phyloP scores from a whole-genome alignment of 2,797 vertebrate species.

The Philypnodon macrostomus region DNA sequence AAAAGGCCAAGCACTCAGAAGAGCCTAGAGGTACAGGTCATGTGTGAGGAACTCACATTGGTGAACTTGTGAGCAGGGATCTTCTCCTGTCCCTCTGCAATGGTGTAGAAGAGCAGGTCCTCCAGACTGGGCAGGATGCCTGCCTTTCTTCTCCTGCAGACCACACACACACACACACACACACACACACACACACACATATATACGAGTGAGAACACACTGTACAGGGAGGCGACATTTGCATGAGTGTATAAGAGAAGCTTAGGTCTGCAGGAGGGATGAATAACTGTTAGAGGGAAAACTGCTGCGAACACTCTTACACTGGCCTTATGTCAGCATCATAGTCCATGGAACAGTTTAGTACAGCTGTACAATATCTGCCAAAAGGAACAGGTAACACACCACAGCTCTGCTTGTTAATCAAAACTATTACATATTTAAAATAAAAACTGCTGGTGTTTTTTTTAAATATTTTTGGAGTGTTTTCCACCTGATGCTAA shows the following conservation, averaged over 20 bases:
- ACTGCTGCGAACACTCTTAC: conserved; percentile 13
- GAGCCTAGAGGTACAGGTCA: too few species aligned
- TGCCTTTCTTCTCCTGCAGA: conserved; percentile 87
- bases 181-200: too few species aligned
- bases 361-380: neutral
- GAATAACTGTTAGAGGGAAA: conserved; percentile 21
- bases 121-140: conserved; percentile 95
- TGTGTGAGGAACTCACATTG: conserved; percentile 80
- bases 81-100: conserved; percentile 96
- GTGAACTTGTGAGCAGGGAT: conserved; percentile 98
- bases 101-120: conserved; percentile 97
- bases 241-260: conserved; percentile 20
- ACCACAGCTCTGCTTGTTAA: too few species aligned
- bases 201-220: conserved; percentile 14
- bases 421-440: too few species aligned
- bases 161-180: too few species aligned
- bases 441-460: too few species aligned
- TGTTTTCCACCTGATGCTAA: too few species aligned
- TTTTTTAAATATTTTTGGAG: too few species aligned
- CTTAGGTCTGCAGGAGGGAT: conserved; percentile 45
- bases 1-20: too few species aligned
- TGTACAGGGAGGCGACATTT: neutral
- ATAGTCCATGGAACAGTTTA: conserved; percentile 18
- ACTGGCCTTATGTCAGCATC: conserved; percentile 17
- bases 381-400: too few species aligned